phyloP scores from a whole-genome alignment of 2,113 vertebrate genomes.

The Rhinolophus ferrumequinum region DNA sequence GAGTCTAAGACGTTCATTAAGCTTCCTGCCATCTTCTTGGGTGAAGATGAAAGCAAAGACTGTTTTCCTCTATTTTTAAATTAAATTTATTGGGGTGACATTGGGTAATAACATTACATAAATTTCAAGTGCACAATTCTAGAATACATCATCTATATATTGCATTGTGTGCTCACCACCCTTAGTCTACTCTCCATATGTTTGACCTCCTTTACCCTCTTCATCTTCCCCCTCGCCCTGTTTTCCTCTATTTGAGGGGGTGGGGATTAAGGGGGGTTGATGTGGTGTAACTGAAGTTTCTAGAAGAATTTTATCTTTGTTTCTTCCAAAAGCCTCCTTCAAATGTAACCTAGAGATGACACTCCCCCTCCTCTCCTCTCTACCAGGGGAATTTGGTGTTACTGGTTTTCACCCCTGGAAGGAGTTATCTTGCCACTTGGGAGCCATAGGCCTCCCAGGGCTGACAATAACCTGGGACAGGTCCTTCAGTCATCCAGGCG shows the following conservation, averaged over 20 bases:
- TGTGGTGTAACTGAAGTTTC: not conserved
- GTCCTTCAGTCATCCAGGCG: accelerated
- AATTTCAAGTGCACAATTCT: not conserved
- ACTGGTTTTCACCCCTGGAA: not conserved
- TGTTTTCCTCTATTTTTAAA: not conserved
- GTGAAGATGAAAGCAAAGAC: conserved; percentile 3
- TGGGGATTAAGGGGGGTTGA: too few species aligned
- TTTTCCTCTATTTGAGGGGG: not conserved
- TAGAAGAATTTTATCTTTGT: not conserved
- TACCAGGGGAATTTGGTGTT: not conserved
- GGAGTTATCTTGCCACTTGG: not conserved
- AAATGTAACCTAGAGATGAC: not conserved
- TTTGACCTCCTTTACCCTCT: not conserved
- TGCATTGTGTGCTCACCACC: not conserved
- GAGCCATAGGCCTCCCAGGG: accelerated
- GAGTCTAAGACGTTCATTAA: not conserved
- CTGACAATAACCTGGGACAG: not conserved
- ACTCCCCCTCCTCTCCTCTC: not conserved
- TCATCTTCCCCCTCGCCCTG: not conserved
- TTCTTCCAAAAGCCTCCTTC: not conserved
- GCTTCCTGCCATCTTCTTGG: conserved; percentile 21
- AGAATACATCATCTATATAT: not conserved
- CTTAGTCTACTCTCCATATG: not conserved
- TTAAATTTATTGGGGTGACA: not conserved
- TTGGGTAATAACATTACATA: not conserved